Evolutionary conservation across 2,888 invertebrate species (phyloP).

Genomic region (Acrobasis consociella): DNA sequence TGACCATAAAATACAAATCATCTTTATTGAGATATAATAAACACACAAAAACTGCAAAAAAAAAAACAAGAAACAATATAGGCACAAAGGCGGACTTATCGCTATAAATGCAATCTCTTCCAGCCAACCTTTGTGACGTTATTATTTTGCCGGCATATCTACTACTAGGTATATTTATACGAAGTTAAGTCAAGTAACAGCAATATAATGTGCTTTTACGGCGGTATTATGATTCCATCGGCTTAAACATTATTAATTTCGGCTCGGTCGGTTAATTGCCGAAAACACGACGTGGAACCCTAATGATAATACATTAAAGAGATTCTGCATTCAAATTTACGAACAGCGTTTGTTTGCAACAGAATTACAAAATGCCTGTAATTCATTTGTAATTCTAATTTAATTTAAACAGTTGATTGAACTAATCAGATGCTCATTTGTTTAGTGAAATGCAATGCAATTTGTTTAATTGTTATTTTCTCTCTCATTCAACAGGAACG

Average conservation of each 20-base stretch:
- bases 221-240: conserved; percentile 43
- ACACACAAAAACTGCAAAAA: no score
- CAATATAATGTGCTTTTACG: conserved; percentile 54
- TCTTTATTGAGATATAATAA: no score
- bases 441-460: no score
- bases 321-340: conserved; percentile 8
- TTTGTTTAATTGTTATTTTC: no score
- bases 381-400: conserved; percentile 1
- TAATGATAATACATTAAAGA: conserved; percentile 7
- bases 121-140: no score
- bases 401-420: neutral
- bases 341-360: conserved; percentile 2
- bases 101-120: no score
- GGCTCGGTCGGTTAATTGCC: conserved; percentile 19
- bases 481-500: neutral
- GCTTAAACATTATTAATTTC: conserved; percentile 54
- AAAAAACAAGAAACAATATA: no score
- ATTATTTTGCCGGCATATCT: neutral
- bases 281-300: conserved; percentile 8
- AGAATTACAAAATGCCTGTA: neutral
- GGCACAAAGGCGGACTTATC: no score
- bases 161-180: neutral
- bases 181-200: conserved; percentile 31
- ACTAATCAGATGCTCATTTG: neutral
- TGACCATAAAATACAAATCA: no score